Evolutionary conservation across 2,797 vertebrate species (phyloP), one percentile per base, ranked within the genome.

Genomic region (Enteromius anoplus): DNA sequence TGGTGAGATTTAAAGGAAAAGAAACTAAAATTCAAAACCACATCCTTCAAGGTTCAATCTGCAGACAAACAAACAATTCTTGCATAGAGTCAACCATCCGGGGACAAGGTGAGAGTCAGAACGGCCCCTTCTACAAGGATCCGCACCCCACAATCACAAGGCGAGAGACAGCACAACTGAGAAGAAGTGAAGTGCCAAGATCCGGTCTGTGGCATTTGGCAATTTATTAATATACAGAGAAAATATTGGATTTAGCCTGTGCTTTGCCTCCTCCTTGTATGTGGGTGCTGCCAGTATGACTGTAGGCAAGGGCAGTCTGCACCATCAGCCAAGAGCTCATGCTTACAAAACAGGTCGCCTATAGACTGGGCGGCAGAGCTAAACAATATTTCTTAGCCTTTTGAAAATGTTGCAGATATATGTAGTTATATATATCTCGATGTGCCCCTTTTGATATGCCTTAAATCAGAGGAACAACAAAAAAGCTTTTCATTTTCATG

Each of bases 1-100:
- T 96, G 96, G 95, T 95, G 93, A 96, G 95, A 93, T 95, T 91
- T 93, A 93, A 94, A 92, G 87, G 90, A 87, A 93, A 90, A 86
- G 88, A 91, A 89, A 94, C 58, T 91, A 88, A 90, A 90, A 91
- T n/a, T 58, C 32, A 68, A 83, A 86, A 85, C 73, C 66, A 97
- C 96, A 97, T 97, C 97, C 97, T 98, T 98, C 97, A 97, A 96
- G 94, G 96, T 96, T 94, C 93, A 95, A 93, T 96, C 95, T 96
- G 96, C 95, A 95, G 95, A 95, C 93, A 95, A 89, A 92, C 92
- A 91, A 94, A 92, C 93, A 92, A 89, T 84, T 71, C 90, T 93
- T 89, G 93, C 84, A 93, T 81, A 32, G 82, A 94, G 95, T 92
- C 96, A 97, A 98, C 96, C 94, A 96, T 97, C 97, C 90, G 96